Base-by-base conservation (phyloP, 2,797 vertebrate species). In the Hyperoplus immaculatus region DNA sequence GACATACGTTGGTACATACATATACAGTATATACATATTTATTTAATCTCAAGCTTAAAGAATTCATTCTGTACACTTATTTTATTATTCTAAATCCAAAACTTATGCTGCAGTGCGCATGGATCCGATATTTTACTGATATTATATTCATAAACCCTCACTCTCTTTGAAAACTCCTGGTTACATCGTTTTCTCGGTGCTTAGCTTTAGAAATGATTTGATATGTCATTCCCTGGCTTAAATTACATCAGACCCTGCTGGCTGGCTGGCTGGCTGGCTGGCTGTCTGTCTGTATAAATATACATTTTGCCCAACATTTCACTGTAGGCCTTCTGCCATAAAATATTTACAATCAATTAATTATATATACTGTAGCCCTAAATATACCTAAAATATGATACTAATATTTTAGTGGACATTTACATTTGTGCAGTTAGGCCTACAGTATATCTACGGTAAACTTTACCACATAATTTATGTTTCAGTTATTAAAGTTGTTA, bases 1-100 rank as follows among this genome's bases (percentile, higher is more conserved):
- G 73, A 83, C 54, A 69, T 63, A 76, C 9, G 5, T 45, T 47
- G 39, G n/a, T 21, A 62, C 75, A 69, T 38, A 66, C 43, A 80
- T 59, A 29, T 29, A 29, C 29, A 29, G 29, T 29, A 29, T 29
- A 29, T 29, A 29, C 29, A 29, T 3, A 29, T 70, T 68, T 29
- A 83, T 68, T 70, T 53, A 8, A 68, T 69, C 59, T 55, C 1
- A 41, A 62, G 56, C 42, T 50, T 72, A 56, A 71, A 70, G 7
- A 71, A 73, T 78, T 4, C 6, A 78, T 47, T 79, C 21, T 49
- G 14, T 4, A 61, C 46, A 47, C 63, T 50, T 41, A 50, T 61
- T 71, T 58, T 54, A 12, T 53, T 39, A 45, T 42, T 56, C 10
- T 55, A 42, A 59, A 65, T 36, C 21, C 29, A 15, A 7, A 75